A percentile compares a stretch with the other conserved stretches of the same genome.
phyloP scores from a whole-genome alignment of 2,797 vertebrate genomes.

The Adelosebastes latens region DNA sequence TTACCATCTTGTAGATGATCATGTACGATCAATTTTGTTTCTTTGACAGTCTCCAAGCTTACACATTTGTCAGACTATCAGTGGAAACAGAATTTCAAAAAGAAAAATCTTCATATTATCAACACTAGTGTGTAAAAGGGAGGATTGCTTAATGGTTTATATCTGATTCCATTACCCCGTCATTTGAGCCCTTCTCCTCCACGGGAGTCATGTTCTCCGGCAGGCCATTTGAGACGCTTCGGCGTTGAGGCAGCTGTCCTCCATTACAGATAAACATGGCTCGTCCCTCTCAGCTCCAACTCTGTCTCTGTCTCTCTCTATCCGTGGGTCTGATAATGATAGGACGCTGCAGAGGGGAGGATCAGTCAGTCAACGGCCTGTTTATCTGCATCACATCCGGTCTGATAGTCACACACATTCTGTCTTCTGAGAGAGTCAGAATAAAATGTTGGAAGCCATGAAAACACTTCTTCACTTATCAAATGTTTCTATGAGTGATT shows the following conservation, averaged over 20 bases:
- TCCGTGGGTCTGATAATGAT: slow-evolving; percentile 46
- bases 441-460: background rate
- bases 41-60: background rate
- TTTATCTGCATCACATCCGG: slow-evolving; percentile 24
- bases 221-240: slow-evolving; percentile 65
- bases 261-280: slow-evolving; percentile 65
- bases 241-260: slow-evolving; percentile 54
- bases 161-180: slow-evolving; percentile 52
- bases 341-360: slow-evolving; percentile 23
- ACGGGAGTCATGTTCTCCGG: slow-evolving; percentile 66
- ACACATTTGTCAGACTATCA: background rate
- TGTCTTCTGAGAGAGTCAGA: background rate
- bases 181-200: slow-evolving; percentile 63
- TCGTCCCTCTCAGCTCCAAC: slow-evolving; percentile 37
- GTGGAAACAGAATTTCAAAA: background rate
- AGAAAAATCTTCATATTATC: background rate
- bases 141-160: slow-evolving; percentile 54
- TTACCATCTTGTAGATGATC: background rate
- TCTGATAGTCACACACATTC: background rate
- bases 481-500: slow-evolving; percentile 42
- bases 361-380: slow-evolving; percentile 41
- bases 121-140: background rate
- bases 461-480: background rate
- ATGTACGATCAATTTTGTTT: background rate
- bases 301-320: slow-evolving; percentile 8